Evolutionary conservation across 1,140 invertebrate species (phyloP), one percentile per base, ranked within the genome.

Genomic region (Apis laboriosa): DNA sequence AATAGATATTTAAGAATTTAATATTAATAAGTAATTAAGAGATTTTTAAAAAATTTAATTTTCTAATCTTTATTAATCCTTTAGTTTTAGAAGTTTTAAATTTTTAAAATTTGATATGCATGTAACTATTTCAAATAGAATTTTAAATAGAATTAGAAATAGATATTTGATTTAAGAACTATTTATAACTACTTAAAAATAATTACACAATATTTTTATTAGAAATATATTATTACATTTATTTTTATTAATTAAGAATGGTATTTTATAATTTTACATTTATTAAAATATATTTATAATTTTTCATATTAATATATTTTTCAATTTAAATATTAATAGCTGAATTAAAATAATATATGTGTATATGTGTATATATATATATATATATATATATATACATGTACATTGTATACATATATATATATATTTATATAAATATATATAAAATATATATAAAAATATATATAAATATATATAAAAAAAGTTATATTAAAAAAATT

Each of bases 251-350:
- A 60, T 68, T 68, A 58, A 34, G 58, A 70, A 9, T 83, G 34
- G 11, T 17, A 71, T 77, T 77, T 72, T 61, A 58, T 72, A 19
- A 72, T 63, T 58, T 86, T 21, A 49, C n/a, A 49, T 77, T 77
- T 43, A 43, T 43, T 73, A 74, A 86, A 43, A 55, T 80, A 74
- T 49, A 75, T 72, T 86, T 64, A 51, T 76, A 49, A n/a, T 51
- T 51, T 73, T 82, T 77, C 34, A 12, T 43, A 19, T 53, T 81
- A 71, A 49, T 15, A 68, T 58, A 81, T n/a, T 67, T 53, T 75
- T 78, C 28, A 67, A 56, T 77, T 67, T 60, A 56, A 12, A 77
- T 87, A 83, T 83, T 89, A 86, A 88, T 77, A 86, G 80, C 73
- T 78, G 74, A 70, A 86, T 82, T 63, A n/a, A 61, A 53, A 80